Conservation (phyloP, 2,797 vertebrate genomes). For the Neosalanx taihuensis region DNA sequence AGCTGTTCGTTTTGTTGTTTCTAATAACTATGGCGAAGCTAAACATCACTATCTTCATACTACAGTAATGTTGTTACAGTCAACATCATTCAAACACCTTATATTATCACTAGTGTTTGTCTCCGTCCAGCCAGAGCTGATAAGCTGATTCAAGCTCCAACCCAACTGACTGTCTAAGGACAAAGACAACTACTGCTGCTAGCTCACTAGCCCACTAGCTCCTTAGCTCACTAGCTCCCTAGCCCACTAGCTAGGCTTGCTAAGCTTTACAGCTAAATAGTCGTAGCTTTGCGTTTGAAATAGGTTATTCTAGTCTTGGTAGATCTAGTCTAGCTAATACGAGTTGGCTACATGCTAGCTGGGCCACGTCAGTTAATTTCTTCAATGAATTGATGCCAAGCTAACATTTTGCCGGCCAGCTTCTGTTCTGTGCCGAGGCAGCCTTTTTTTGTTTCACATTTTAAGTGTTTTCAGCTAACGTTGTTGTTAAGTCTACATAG, state of each 20-base stretch:
- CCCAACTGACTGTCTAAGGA: not conserved
- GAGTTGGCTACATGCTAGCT: slow-evolving; percentile 22
- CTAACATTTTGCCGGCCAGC: not conserved
- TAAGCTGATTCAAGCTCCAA: not conserved
- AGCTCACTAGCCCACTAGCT: slow-evolving; percentile 24
- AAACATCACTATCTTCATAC: too few species aligned
- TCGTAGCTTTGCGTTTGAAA: slow-evolving; percentile 42
- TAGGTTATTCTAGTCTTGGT: slow-evolving; percentile 19
- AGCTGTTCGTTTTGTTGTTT: too few species aligned
- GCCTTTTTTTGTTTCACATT: too few species aligned
- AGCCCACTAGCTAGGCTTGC: too few species aligned
- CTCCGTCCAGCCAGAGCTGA: not conserved
- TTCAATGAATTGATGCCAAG: too few species aligned
- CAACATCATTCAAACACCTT: not conserved
- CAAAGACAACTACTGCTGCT: not conserved
- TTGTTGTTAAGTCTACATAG: slow-evolving; percentile 33
- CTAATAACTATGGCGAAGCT: too few species aligned
- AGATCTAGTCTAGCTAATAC: not conserved
- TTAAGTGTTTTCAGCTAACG: slow-evolving; percentile 32
- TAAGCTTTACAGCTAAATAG: too few species aligned
- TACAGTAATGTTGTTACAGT: too few species aligned
- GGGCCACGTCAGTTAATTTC: not conserved
- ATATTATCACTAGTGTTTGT: not conserved
- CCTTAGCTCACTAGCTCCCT: too few species aligned
- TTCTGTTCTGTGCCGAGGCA: too few species aligned